A percentile compares a stretch with the other conserved stretches of the same genome.
Evolutionary conservation across 2,888 invertebrate genomes (phyloP).

Genomic region (Acronicta leporina): DNA sequence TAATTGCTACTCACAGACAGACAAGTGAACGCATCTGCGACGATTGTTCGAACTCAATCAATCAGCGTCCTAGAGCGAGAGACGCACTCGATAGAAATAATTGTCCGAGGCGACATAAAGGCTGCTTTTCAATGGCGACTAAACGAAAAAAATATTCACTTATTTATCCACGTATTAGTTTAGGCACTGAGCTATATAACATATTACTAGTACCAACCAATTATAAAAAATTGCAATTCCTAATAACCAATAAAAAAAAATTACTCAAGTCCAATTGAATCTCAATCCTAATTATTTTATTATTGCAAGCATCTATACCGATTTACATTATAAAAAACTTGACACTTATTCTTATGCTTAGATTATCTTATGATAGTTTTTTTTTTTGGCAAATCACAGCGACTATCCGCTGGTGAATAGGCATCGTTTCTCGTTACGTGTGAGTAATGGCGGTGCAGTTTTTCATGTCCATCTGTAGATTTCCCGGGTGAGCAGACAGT

Average conservation of each 20-base stretch:
- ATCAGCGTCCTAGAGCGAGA: constrained; percentile 28
- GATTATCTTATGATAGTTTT: neutral
- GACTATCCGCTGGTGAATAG: constrained; percentile 36
- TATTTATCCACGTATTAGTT: neutral
- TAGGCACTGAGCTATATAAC: too few relatives aligned
- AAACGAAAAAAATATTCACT: neutral
- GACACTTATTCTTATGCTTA: neutral
- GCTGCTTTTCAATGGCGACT: constrained; percentile 13
- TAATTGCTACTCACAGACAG: constrained; percentile 25
- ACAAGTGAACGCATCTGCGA: constrained; percentile 12
- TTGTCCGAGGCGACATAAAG: constrained; percentile 25
- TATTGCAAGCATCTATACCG: neutral
- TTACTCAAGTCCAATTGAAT: too few relatives aligned
- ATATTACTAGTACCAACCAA: too few relatives aligned
- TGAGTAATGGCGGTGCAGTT: constrained; percentile 54
- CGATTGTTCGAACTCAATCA: constrained; percentile 28
- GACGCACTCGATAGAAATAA: constrained; percentile 31
- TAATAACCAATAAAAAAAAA: too few relatives aligned
- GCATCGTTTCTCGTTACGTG: constrained; percentile 29
- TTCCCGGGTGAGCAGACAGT: constrained; percentile 50
- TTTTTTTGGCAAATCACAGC: constrained; percentile 5
- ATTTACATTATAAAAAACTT: neutral
- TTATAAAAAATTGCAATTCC: too few relatives aligned
- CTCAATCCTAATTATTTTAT: too few relatives aligned
- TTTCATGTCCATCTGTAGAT: constrained; percentile 53